A percentile compares a stretch with the other conserved stretches of the same genome.
Conservation (phyloP, 2,888 invertebrate species). For the Amiota minor region DNA sequence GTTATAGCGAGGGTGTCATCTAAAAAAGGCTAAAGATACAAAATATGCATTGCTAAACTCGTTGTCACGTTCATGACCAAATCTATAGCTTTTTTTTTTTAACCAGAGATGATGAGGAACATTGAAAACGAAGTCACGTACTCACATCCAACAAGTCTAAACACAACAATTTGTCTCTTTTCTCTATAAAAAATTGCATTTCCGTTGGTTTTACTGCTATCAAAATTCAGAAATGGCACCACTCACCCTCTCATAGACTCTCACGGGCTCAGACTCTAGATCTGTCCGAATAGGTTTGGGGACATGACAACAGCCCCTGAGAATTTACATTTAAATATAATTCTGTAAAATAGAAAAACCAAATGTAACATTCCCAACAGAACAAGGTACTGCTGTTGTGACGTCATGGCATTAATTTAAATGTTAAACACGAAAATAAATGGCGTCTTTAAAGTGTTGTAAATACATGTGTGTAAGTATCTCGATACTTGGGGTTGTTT, state of each 20-base stretch:
- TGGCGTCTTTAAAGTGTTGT: constrained; percentile 6
- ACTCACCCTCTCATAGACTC: neutral
- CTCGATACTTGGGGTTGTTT: neutral
- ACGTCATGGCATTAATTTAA: neutral
- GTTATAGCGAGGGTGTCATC: neutral
- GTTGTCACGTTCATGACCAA: no score
- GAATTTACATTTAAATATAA: constrained; percentile 20
- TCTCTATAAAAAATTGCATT: constrained; percentile 44
- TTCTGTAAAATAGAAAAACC: neutral
- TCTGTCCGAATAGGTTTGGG: no score
- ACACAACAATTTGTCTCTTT: constrained; percentile 43
- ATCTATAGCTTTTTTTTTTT: no score
- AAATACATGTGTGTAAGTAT: neutral
- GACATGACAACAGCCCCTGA: no score
- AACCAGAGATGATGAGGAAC: no score
- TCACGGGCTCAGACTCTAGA: no score
- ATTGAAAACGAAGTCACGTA: neutral
- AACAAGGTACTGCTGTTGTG: neutral
- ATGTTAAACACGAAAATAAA: constrained; percentile 20
- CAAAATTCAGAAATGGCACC: constrained; percentile 15
- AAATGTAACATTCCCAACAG: neutral
- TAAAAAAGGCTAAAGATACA: no score
- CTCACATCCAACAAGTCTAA: neutral
- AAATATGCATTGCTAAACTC: no score
- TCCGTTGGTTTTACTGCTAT: constrained; percentile 32